A percentile compares a stretch with the other conserved stretches of the same genome.
phyloP scores from a whole-genome alignment of 1,140 invertebrate genomes.

The Bombus confusus region DNA sequence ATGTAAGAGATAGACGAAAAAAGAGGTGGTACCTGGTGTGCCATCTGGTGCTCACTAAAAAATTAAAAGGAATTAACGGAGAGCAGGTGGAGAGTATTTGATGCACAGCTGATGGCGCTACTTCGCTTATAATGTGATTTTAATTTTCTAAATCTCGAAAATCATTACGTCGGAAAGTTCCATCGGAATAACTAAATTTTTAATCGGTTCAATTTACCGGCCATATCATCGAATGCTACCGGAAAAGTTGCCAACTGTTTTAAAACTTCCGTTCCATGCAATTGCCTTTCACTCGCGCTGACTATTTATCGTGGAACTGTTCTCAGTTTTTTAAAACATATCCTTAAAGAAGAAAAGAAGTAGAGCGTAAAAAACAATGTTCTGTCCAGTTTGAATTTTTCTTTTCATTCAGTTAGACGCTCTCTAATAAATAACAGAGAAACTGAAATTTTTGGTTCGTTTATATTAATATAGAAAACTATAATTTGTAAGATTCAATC shows the following conservation, averaged over 20 bases:
- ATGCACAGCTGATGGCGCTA: not conserved
- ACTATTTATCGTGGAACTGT: not conserved
- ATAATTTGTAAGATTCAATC: not conserved
- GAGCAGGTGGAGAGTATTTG: not conserved
- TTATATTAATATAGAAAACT: too few species aligned
- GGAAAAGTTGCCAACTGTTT: constrained; percentile 32
- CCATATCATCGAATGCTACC: constrained; percentile 13
- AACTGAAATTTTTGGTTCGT: too few species aligned
- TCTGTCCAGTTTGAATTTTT: not conserved
- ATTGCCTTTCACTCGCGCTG: not conserved
- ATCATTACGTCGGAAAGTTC: constrained; percentile 23
- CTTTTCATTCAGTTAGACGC: not conserved
- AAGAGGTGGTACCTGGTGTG: not conserved
- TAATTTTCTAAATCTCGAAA: constrained; percentile 28
- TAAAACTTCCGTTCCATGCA: not conserved
- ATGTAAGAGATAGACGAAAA: not conserved
- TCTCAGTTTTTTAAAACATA: not conserved
- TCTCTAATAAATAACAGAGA: too few species aligned
- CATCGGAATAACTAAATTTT: constrained; percentile 32
- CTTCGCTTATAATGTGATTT: not conserved
- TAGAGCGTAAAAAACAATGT: not conserved
- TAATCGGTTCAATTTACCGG: constrained; percentile 13
- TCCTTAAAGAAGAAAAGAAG: not conserved
- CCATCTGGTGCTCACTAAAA: constrained; percentile 5
- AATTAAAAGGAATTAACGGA: not conserved